Conservation (phyloP, 2,888 invertebrate genomes). For the Patella caerulea region DNA sequence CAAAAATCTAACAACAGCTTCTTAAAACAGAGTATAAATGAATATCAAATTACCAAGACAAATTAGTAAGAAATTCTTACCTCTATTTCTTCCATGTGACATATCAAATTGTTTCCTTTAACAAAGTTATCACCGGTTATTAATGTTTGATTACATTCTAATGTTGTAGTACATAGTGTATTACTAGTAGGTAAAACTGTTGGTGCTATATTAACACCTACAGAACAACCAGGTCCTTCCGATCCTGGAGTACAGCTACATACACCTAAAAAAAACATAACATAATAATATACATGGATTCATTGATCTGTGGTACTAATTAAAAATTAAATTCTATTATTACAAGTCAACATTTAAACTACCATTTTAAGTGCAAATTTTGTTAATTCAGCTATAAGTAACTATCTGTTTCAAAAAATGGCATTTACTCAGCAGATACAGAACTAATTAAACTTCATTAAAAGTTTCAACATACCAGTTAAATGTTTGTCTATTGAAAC, state of each 20-base stretch:
- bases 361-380: too few relatives aligned
- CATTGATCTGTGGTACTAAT: background rate
- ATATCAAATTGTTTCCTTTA: slow-evolving; percentile 31
- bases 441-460: too few relatives aligned
- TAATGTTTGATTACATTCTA: slow-evolving; percentile 36
- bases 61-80: slow-evolving; percentile 30
- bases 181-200: slow-evolving; percentile 26
- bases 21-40: too few relatives aligned
- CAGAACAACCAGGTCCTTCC: slow-evolving; percentile 50
- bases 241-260: slow-evolving; percentile 47
- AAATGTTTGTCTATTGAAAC: too few relatives aligned
- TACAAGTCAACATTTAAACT: background rate
- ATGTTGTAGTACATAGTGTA: slow-evolving; percentile 19
- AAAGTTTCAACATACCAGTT: too few relatives aligned
- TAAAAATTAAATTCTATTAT: background rate
- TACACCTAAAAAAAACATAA: slow-evolving; percentile 38
- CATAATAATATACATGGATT: background rate
- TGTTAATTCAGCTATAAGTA: too few relatives aligned
- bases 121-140: slow-evolving; percentile 49
- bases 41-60: too few relatives aligned
- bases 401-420: too few relatives aligned
- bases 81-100: slow-evolving; percentile 49
- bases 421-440: too few relatives aligned
- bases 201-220: slow-evolving; percentile 41
- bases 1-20: too few relatives aligned